Evolutionary conservation across 1,140 invertebrate species (phyloP).

Genomic region (Bombus ignitus): DNA sequence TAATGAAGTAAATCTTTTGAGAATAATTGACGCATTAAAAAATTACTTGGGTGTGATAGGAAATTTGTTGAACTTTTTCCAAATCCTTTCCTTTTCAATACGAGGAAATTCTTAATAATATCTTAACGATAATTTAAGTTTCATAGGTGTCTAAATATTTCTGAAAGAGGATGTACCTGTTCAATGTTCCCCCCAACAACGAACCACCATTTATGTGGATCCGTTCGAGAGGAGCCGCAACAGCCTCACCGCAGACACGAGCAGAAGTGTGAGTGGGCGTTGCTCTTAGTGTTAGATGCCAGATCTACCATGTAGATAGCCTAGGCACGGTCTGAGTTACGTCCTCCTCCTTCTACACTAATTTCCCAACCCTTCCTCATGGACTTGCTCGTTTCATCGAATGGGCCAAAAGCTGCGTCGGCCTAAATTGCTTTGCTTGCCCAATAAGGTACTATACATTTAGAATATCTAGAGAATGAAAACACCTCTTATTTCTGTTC

Average conservation of each 20-base stretch:
- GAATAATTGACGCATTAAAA: no score
- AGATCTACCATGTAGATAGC: slow-evolving; percentile 71
- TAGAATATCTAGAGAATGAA: no score
- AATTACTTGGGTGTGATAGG: no score
- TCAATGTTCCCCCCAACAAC: neutral
- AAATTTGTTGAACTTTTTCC: no score
- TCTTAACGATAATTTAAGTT: neutral
- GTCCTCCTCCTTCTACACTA: slow-evolving; percentile 28
- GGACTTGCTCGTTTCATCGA: neutral
- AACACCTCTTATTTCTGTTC: no score
- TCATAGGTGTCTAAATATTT: neutral
- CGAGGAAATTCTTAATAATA: neutral
- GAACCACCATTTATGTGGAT: slow-evolving; percentile 7
- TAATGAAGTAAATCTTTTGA: no score
- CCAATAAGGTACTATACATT: neutral
- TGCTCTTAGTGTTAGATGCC: slow-evolving; percentile 67
- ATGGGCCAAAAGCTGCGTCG: neutral
- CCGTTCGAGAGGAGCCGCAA: slow-evolving; percentile 19
- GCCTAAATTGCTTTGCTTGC: slow-evolving; percentile 42
- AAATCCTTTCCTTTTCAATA: no score
- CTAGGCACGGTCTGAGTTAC: slow-evolving; percentile 66
- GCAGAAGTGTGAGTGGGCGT: slow-evolving; percentile 70
- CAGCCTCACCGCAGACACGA: slow-evolving; percentile 31
- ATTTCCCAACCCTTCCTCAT: neutral
- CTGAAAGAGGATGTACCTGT: slow-evolving; percentile 43